phyloP scores from a whole-genome alignment of 2,888 invertebrate genomes.

The Epistrophella euchroma region DNA sequence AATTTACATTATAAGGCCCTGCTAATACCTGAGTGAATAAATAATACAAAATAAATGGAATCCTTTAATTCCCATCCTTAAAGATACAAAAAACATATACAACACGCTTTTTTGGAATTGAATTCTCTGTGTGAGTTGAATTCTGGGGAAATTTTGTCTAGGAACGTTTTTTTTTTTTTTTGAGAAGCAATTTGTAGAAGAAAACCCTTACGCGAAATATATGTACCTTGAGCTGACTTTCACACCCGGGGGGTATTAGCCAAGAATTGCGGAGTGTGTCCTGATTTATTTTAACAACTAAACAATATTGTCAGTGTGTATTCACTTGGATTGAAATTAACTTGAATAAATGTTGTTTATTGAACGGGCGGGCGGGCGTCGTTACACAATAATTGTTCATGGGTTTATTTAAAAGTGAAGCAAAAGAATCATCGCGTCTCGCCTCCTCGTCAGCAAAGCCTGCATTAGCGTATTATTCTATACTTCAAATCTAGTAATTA shows the following conservation, averaged over 20 bases:
- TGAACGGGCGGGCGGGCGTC: constrained; percentile 52
- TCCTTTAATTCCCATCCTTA: neutral
- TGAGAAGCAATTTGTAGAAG: constrained; percentile 65
- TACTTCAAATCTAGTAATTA: constrained; percentile 61
- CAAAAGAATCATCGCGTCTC: neutral
- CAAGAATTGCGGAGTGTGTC: constrained; percentile 73
- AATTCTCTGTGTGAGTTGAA: constrained; percentile 24
- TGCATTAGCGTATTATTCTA: constrained; percentile 67
- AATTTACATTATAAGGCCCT: constrained; percentile 60
- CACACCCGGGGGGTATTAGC: constrained; percentile 76
- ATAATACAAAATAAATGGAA: constrained; percentile 62
- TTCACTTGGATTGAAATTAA: constrained; percentile 76
- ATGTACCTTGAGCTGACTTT: constrained; percentile 55
- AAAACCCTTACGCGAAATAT: constrained; percentile 40
- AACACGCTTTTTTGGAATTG: constrained; percentile 41
- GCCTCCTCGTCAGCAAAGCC: constrained; percentile 8
- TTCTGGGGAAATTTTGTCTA: neutral
- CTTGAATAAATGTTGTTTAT: constrained; percentile 70
- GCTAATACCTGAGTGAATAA: constrained; percentile 67
- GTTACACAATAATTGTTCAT: constrained; percentile 49
- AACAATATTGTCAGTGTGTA: constrained; percentile 76
- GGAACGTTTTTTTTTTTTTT: neutral
- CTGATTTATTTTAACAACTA: constrained; percentile 76
- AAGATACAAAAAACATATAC: constrained; percentile 13
- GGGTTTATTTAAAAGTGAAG: constrained; percentile 10